These are phyloP conservation scores for Leptinotarsa haldemani DNA, from an alignment of 2,888 invertebrate species.

Conservation along the genomic window DNA sequence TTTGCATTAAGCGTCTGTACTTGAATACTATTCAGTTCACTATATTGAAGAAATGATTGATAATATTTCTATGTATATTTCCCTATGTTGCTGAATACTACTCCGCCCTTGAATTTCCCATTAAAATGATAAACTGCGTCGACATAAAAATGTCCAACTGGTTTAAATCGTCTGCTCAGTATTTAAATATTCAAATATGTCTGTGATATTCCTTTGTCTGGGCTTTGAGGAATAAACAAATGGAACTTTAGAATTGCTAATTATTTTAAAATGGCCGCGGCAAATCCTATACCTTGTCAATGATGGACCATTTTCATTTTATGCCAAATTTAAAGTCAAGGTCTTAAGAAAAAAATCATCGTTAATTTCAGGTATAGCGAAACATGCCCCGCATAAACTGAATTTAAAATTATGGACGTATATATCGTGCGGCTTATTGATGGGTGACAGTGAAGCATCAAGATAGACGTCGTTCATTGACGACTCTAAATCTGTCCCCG, in stretches of 20 bases:
- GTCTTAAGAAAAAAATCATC: slow-evolving; percentile 54
- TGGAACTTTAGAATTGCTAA: slow-evolving; percentile 65
- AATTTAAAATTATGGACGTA: slow-evolving; percentile 53
- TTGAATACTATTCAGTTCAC: no score
- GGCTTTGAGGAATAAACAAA: slow-evolving; percentile 60
- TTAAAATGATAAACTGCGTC: slow-evolving; percentile 49
- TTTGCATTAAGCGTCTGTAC: no score
- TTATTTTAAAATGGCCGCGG: slow-evolving; percentile 55
- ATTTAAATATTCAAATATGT: slow-evolving; percentile 65
- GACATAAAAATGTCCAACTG: slow-evolving; percentile 55
- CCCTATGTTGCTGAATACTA: background rate
- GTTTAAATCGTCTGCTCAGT: slow-evolving; percentile 55
- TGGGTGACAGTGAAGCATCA: slow-evolving; percentile 63
- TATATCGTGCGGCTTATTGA: slow-evolving; percentile 60
- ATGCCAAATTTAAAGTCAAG: slow-evolving; percentile 47
- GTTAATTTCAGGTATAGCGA: slow-evolving; percentile 57
- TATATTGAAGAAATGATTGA: background rate
- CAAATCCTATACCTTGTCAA: slow-evolving; percentile 36
- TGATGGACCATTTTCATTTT: slow-evolving; percentile 44
- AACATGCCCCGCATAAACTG: slow-evolving; percentile 48
- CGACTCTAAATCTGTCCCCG: slow-evolving; percentile 60
- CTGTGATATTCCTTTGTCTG: slow-evolving; percentile 63
- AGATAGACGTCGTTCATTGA: slow-evolving; percentile 62
- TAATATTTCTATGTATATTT: background rate
- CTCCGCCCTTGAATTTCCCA: slow-evolving; percentile 37